Base-by-base conservation (phyloP, 1,140 invertebrate genomes). In the Heliconius eleuchia region DNA sequence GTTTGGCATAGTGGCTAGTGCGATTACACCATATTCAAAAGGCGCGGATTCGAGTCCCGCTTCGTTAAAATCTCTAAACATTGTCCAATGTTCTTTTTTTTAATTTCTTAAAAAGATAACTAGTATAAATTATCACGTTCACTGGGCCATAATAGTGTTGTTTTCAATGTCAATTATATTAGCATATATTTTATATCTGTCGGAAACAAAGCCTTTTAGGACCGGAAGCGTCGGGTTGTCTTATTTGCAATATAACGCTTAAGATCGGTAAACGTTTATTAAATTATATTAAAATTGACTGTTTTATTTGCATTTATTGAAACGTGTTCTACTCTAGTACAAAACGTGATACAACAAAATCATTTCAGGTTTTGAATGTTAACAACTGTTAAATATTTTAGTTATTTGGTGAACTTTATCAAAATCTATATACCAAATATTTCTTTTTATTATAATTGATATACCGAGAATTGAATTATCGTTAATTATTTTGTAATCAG, bases 111-210 rank as follows among this genome's bases (percentile, higher is more conserved):
- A 52, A 52, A 52, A 52, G 4, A 7, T 52, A 52, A 52, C 6
- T 52, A 7, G 2, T 19, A 52, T 52, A 52, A 8, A 57, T 57
- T 57, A n/a, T 9, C 1, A 23, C 2, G 23, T 11, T 57, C 55
- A 52, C 8, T 57, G n/a, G 7, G 11, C 11, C 57, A 66, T 4
- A 66, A 9, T 27, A 23, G 60, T 66, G 3, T 52, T 52, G 23
- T 23, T 66, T 30, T 66, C 60, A 30, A 66, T 66, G 3, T 66
- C 60, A 23, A 19, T 46, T 76, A 57, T 76, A 52, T 37, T 27
- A 7, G 23, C 16, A 76, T 80, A 76, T 73, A 80, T 80, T 76
- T 55, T 11, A 80, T 66, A 76, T 73, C 74, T 80, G 74, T 80
- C 79, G 79, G 79, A 80, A 80, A 80, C 19, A 19, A 76, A 74